Percentiles rank a stretch among this genome's conserved stretches.
These are phyloP conservation scores for Thaumetopoea pityocampa DNA, from an alignment of 1,140 invertebrate genomes.

Conservation along the genomic window DNA sequence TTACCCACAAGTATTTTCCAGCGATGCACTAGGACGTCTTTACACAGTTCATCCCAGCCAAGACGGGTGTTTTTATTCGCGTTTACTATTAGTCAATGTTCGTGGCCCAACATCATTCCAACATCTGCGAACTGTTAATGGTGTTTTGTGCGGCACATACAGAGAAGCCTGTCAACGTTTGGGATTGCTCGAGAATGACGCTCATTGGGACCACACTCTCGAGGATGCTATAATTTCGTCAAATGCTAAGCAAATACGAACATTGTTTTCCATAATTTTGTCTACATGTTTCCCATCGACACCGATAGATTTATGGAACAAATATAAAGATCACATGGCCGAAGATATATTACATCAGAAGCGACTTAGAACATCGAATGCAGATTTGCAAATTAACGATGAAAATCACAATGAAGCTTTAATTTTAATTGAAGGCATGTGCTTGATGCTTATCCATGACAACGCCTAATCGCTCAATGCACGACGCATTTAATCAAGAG, in stretches of 20 bases:
- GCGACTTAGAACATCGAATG: slow-evolving; percentile 1
- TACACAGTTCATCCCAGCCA: slow-evolving; percentile 16
- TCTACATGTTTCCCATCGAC: slow-evolving; percentile 52
- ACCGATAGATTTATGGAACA: slow-evolving; percentile 31
- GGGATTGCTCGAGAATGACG: slow-evolving; percentile 38
- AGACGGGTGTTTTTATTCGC: slow-evolving; percentile 15
- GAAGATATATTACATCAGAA: slow-evolving; percentile 33
- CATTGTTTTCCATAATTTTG: slow-evolving; percentile 52
- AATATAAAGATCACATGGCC: slow-evolving; percentile 52
- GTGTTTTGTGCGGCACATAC: slow-evolving; percentile 27
- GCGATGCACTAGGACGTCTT: slow-evolving; percentile 19
- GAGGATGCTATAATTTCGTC: slow-evolving; percentile 42
- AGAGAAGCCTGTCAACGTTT: slow-evolving; percentile 46
- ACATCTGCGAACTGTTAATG: slow-evolving; percentile 24
- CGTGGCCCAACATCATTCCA: slow-evolving; percentile 19
- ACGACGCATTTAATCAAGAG: slow-evolving; percentile 2
- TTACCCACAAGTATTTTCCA: slow-evolving; percentile 20
- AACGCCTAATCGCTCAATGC: slow-evolving; percentile 4
- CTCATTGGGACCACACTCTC: slow-evolving; percentile 51
- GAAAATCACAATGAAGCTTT: too few species aligned
- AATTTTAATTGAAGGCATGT: too few species aligned
- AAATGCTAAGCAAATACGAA: slow-evolving; percentile 44
- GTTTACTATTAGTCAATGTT: slow-evolving; percentile 12
- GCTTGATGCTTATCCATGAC: too few species aligned
- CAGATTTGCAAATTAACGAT: background rate